These are phyloP conservation scores for Neopipo cinnamomea DNA, from an alignment of 2,113 vertebrate species.

Conservation along the genomic window DNA sequence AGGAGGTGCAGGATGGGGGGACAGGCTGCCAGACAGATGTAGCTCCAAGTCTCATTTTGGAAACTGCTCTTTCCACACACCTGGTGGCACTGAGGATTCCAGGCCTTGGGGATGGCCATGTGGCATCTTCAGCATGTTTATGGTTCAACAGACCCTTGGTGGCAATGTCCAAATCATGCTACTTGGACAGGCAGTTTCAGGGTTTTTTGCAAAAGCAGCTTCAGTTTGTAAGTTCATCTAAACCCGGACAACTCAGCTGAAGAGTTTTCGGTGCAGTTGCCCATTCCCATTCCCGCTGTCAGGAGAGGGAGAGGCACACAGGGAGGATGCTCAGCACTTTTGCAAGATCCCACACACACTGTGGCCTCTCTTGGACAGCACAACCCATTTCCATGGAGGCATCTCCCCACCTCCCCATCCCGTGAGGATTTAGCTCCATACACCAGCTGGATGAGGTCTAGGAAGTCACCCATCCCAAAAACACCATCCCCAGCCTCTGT, in stretches of 20 bases:
- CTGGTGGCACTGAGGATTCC: background rate
- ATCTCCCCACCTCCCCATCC: background rate
- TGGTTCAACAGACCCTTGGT: background rate
- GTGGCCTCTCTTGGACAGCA: background rate
- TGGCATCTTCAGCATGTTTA: background rate
- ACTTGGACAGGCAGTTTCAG: background rate
- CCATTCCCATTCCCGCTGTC: rapidly evolving
- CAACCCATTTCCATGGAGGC: background rate
- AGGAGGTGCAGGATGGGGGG: too few species aligned
- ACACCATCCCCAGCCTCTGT: rapidly evolving
- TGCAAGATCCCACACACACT: background rate
- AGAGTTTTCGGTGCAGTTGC: background rate
- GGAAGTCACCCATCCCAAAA: background rate
- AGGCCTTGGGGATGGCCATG: background rate
- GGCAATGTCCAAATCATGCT: background rate
- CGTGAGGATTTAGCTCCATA: background rate
- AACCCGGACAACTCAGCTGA: background rate
- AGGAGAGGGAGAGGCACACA: background rate
- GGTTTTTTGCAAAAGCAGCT: background rate
- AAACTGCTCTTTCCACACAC: slow-evolving; percentile 55
- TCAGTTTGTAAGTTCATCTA: background rate
- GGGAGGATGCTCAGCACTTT: background rate
- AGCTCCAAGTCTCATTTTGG: background rate
- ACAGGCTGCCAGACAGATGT: rapidly evolving
- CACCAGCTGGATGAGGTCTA: background rate